Conservation (phyloP, 2,888 invertebrate species). For the Steinernema hermaphroditum region DNA sequence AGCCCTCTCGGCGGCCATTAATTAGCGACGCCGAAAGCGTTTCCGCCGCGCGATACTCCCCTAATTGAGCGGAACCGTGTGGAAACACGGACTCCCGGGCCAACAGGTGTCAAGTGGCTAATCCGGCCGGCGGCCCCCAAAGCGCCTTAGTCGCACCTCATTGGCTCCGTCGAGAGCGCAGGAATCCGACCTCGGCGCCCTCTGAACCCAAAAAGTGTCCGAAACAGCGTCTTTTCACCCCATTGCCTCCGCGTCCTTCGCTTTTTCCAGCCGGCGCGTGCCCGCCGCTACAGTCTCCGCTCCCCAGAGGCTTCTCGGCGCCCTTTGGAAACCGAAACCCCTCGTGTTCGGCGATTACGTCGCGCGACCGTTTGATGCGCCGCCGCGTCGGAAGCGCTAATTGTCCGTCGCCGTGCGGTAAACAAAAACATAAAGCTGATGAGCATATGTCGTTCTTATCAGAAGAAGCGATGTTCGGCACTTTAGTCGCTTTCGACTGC, state of each 20-base stretch:
- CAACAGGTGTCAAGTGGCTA: conserved; percentile 25
- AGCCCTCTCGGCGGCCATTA: neutral
- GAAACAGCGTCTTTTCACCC: conserved; percentile 1
- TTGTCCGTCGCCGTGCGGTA: neutral
- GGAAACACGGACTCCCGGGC: neutral
- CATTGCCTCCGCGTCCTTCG: conserved; percentile 24
- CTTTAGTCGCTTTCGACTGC: too few species aligned
- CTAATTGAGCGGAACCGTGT: conserved; percentile 7
- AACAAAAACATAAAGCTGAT: conserved; percentile 30
- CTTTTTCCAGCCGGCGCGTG: conserved; percentile 13
- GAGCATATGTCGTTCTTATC: too few species aligned
- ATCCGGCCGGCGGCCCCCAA: neutral
- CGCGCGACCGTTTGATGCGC: neutral
- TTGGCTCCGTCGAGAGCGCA: neutral
- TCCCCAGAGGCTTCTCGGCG: conserved; percentile 23
- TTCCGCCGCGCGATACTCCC: neutral
- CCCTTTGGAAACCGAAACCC: conserved; percentile 27
- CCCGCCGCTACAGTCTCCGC: conserved; percentile 12
- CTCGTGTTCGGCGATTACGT: conserved; percentile 20
- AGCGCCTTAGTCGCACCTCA: conserved; percentile 11
- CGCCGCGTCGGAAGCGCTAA: conserved; percentile 24
- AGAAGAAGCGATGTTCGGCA: too few species aligned
- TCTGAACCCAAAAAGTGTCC: neutral
- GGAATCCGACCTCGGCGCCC: conserved; percentile 8
- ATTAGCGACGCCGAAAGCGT: conserved; percentile 25